These are phyloP conservation scores for Anisognathus igniventris DNA, from an alignment of 2,797 vertebrate species.

Conservation along the genomic window DNA sequence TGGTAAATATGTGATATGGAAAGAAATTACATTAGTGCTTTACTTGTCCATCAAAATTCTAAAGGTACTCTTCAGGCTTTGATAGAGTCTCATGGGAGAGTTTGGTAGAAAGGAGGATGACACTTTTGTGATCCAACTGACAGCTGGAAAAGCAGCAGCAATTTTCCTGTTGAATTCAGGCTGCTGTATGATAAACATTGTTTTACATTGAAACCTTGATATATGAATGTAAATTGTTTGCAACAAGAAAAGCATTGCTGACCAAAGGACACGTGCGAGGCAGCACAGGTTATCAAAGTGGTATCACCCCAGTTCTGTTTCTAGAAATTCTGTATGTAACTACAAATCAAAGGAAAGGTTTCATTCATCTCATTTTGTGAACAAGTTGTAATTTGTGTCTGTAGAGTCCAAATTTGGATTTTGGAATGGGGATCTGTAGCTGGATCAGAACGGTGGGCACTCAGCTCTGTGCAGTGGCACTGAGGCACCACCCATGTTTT, in stretches of 20 bases:
- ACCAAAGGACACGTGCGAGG: background rate
- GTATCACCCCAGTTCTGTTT: background rate
- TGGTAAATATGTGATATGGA: background rate
- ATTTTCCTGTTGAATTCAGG: slow-evolving; percentile 11
- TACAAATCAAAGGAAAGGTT: background rate
- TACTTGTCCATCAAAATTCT: background rate
- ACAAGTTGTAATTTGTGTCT: background rate
- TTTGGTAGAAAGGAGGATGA: background rate
- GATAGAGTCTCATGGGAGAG: background rate
- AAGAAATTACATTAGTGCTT: background rate
- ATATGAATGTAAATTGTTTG: background rate
- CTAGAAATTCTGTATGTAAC: background rate
- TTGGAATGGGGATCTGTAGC: background rate
- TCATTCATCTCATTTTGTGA: background rate
- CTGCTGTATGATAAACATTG: background rate
- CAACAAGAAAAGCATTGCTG: background rate
- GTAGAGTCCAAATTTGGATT: background rate
- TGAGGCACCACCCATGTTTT: accelerated
- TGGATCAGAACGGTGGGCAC: accelerated
- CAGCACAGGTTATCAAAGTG: background rate
- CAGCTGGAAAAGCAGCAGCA: slow-evolving; percentile 6
- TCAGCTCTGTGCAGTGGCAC: accelerated
- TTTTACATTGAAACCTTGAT: background rate
- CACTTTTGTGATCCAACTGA: background rate
- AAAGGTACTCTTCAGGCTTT: background rate